Conservation (phyloP, 2,113 vertebrate species). For the Microtus ochrogaster region DNA sequence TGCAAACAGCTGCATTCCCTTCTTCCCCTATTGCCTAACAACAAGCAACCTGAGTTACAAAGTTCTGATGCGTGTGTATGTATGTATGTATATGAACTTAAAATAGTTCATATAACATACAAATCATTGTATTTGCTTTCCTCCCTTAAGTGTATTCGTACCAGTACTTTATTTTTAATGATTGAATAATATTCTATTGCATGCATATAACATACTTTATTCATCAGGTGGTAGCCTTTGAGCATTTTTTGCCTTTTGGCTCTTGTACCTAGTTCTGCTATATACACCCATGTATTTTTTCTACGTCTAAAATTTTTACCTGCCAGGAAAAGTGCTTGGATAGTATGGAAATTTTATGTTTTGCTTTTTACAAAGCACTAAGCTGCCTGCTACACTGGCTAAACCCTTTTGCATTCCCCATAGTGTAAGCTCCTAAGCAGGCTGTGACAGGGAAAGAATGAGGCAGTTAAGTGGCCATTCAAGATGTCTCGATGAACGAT, state of each 20-base stretch:
- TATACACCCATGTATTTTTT: neutral
- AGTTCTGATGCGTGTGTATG: neutral
- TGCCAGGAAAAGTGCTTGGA: neutral
- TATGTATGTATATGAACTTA: neutral
- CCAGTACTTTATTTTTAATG: neutral
- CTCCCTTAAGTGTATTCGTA: neutral
- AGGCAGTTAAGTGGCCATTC: neutral
- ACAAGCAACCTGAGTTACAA: neutral
- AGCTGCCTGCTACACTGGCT: neutral
- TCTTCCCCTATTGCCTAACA: neutral
- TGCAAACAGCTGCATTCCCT: neutral
- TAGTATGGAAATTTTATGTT: neutral
- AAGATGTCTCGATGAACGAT: neutral
- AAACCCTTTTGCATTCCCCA: neutral
- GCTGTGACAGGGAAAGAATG: neutral
- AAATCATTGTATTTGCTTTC: neutral
- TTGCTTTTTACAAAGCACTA: constrained; percentile 26
- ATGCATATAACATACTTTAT: neutral
- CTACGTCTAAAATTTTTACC: neutral
- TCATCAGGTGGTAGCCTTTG: neutral
- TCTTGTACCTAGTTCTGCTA: neutral
- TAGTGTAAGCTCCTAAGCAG: neutral
- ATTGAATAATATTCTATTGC: constrained; percentile 1
- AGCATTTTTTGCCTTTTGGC: neutral
- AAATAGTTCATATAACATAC: neutral